Conservation (phyloP, 2,113 vertebrate species). For the Colinus virginianus region DNA sequence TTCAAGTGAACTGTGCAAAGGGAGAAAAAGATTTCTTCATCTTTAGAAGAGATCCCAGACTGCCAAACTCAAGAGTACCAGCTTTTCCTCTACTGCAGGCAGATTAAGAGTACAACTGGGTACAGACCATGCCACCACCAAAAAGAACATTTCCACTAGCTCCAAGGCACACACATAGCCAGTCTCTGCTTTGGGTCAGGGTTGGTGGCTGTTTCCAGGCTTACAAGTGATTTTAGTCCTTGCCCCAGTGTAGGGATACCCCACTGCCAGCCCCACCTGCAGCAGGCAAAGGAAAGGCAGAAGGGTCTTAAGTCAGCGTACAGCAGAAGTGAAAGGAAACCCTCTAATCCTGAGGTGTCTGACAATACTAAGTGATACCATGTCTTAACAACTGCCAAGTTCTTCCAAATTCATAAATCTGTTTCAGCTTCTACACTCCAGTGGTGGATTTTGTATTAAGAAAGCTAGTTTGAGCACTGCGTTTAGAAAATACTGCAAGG, state of each 20-base stretch:
- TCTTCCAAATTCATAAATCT: not conserved
- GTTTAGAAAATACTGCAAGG: not conserved
- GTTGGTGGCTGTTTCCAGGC: not conserved
- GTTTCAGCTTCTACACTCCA: not conserved
- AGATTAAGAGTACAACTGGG: accelerated
- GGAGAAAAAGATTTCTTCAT: not conserved
- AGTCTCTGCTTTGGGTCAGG: not conserved
- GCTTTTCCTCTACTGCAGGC: not conserved
- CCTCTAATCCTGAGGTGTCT: not conserved
- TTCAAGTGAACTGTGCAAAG: not conserved
- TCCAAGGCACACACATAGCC: accelerated
- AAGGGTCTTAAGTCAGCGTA: not conserved
- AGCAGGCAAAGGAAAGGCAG: not conserved
- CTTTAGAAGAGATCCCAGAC: too few relatives aligned
- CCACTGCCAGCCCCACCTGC: not conserved
- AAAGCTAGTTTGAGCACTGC: not conserved
- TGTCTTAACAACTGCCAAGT: not conserved
- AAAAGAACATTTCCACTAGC: accelerated
- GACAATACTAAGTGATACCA: not conserved
- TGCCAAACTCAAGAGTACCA: accelerated
- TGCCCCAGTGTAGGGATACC: accelerated
- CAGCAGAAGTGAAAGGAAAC: not conserved
- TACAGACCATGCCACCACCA: not conserved
- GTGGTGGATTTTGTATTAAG: not conserved
- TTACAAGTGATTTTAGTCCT: not conserved